A percentile compares a stretch with the other conserved stretches of the same genome.
phyloP scores from a whole-genome alignment of 2,797 vertebrate species.

The Aphelocoma californica region DNA sequence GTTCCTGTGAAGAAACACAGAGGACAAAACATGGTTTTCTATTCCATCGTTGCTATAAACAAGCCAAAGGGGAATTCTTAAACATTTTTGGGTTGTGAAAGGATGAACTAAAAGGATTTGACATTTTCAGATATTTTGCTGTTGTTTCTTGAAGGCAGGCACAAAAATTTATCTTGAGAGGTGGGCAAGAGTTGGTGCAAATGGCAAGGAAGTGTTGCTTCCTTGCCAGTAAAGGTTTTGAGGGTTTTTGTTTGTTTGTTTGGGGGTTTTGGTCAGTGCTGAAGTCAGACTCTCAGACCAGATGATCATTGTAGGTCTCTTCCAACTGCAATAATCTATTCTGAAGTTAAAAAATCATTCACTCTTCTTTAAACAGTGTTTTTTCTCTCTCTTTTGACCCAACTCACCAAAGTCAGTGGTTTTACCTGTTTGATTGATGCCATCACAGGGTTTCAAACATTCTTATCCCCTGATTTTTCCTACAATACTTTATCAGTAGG shows the following conservation, averaged over 20 bases:
- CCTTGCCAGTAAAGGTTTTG: neutral
- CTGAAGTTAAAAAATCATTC: neutral
- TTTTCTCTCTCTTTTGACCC: neutral
- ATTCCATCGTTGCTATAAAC: neutral
- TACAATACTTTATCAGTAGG: neutral
- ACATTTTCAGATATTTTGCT: constrained; percentile 29
- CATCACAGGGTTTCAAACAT: neutral
- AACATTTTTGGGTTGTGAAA: neutral
- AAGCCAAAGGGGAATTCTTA: constrained; percentile 7
- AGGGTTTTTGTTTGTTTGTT: neutral
- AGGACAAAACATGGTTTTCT: constrained; percentile 15
- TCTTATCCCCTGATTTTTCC: neutral
- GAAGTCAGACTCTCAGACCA: neutral
- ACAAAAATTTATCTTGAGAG: neutral
- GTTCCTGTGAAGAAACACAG: neutral
- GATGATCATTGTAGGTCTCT: neutral
- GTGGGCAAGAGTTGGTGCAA: neutral
- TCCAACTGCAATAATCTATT: neutral
- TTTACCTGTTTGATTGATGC: neutral
- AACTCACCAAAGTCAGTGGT: neutral
- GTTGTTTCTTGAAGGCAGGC: neutral
- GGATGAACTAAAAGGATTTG: neutral
- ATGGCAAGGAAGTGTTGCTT: neutral
- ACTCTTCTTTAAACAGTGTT: accelerated
- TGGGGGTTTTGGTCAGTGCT: neutral